Evolutionary conservation across 1,140 invertebrate species (phyloP).

Genomic region (Heliconius congener): DNA sequence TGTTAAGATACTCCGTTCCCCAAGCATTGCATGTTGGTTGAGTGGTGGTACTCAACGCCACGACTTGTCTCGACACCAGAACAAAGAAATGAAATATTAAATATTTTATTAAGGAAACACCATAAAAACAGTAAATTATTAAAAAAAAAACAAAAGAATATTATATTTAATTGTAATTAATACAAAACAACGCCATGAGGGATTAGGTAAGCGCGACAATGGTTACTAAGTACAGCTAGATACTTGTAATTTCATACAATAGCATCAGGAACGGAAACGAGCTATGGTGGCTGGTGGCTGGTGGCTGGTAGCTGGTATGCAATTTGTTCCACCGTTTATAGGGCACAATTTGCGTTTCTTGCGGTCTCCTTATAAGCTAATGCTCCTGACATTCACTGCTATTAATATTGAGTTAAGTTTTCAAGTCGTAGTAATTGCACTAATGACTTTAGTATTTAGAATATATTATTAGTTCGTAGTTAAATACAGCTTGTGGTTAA

Average conservation of each 20-base stretch:
- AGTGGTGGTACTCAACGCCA: too few species aligned
- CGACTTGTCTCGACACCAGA: too few species aligned
- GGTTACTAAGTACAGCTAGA: background rate
- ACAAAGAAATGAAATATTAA: too few species aligned
- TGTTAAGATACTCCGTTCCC: too few species aligned
- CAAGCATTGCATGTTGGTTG: too few species aligned
- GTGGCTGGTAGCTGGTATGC: background rate
- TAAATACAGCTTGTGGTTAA: background rate
- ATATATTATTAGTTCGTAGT: background rate
- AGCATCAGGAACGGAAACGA: constrained; percentile 28
- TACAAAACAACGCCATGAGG: background rate
- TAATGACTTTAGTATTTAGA: background rate
- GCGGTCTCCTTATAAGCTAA: background rate
- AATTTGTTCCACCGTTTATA: constrained; percentile 28
- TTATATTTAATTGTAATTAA: background rate
- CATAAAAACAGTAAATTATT: too few species aligned
- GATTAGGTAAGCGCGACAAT: background rate
- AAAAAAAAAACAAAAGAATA: too few species aligned
- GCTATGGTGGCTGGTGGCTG: background rate
- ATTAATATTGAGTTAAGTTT: background rate
- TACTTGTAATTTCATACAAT: constrained; percentile 26
- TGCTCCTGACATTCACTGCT: background rate
- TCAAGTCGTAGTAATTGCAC: background rate
- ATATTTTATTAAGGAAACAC: too few species aligned
- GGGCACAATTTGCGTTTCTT: background rate